Evolutionary conservation across 2,888 invertebrate species (phyloP).

Genomic region (Xestia ashworthii): DNA sequence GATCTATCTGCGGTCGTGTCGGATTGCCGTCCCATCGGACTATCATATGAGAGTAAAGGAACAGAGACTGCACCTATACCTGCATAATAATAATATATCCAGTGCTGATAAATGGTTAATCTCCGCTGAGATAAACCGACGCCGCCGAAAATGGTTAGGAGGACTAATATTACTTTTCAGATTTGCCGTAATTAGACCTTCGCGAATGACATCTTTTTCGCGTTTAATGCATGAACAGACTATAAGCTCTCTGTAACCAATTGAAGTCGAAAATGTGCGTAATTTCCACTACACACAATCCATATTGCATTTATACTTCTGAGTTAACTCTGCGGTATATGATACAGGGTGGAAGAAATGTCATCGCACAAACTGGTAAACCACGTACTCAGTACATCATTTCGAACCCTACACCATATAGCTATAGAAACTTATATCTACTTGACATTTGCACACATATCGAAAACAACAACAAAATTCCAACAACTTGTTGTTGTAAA

Average conservation of each 20-base stretch:
- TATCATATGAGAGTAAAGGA: neutral
- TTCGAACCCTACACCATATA: neutral
- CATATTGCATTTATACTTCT: neutral
- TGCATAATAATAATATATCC: too few species aligned
- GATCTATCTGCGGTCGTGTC: neutral
- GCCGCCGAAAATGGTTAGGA: neutral
- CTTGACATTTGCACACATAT: neutral
- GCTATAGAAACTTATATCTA: neutral
- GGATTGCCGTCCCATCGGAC: neutral
- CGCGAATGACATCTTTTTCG: neutral
- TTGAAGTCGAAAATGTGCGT: neutral
- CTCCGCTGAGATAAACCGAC: neutral
- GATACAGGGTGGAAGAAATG: neutral
- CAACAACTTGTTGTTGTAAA: neutral
- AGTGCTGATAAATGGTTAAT: neutral
- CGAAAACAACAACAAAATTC: constrained; percentile 16
- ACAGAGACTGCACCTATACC: neutral
- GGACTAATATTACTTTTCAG: neutral
- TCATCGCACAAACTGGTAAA: neutral
- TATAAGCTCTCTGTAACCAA: neutral
- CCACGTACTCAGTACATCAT: neutral
- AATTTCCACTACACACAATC: neutral
- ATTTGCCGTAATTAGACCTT: neutral
- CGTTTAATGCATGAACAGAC: neutral
- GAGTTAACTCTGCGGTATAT: neutral